These are phyloP conservation scores for Cotesia chilonis DNA, from an alignment of 1,140 invertebrate genomes.

Conservation along the genomic window DNA sequence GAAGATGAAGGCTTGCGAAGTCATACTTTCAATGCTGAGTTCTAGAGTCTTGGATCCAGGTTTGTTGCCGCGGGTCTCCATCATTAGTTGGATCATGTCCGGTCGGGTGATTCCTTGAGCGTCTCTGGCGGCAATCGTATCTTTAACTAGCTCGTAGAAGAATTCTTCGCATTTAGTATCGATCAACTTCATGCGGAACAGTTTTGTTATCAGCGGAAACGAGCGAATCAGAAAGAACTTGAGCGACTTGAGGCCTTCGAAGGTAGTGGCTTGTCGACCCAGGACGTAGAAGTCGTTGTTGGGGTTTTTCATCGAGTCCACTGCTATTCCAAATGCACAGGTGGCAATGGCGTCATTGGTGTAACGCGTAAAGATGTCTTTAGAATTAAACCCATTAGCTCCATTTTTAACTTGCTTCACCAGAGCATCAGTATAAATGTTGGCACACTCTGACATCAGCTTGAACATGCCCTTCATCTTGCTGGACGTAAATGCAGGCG, in stretches of 20 bases:
- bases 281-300: constrained; percentile 63
- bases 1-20: constrained; percentile 69
- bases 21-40: constrained; percentile 67
- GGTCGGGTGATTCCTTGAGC: constrained; percentile 43
- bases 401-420: neutral
- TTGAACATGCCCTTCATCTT: neutral
- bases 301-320: constrained; percentile 51
- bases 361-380: constrained; percentile 44
- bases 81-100: constrained; percentile 58
- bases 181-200: constrained; percentile 28
- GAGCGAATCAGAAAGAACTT: constrained; percentile 15
- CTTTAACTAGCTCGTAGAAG: constrained; percentile 48
- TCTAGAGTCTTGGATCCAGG: constrained; percentile 44
- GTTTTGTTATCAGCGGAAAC: constrained; percentile 15
- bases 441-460: neutral
- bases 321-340: constrained; percentile 44
- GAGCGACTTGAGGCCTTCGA: constrained; percentile 18
- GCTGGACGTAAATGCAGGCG: neutral
- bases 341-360: constrained; percentile 45
- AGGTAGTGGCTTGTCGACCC: constrained; percentile 49
- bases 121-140: constrained; percentile 50
- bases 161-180: constrained; percentile 40
- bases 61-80: constrained; percentile 45
- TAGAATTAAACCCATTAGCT: constrained; percentile 24
- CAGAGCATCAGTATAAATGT: neutral